Percentiles rank a stretch among this genome's conserved stretches.
phyloP scores from a whole-genome alignment of 1,140 invertebrate species.

The Wasmannia auropunctata region DNA sequence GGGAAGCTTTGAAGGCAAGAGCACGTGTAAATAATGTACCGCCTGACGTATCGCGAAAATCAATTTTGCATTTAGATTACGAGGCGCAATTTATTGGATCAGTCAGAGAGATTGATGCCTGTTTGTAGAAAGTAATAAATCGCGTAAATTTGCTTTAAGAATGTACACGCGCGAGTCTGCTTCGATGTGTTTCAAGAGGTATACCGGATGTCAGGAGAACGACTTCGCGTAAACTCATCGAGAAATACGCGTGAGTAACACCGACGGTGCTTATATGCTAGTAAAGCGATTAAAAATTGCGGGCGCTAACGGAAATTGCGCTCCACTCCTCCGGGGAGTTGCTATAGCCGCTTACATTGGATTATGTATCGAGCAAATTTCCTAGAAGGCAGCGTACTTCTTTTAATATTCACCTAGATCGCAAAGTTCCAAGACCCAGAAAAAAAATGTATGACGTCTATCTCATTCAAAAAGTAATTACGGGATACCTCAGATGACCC shows the following conservation, averaged over 20 bases:
- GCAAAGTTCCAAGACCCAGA: background rate
- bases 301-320: constrained; percentile 40
- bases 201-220: background rate
- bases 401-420: constrained; percentile 38
- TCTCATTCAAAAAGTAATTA: constrained; percentile 1
- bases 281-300: constrained; percentile 48
- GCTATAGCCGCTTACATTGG: constrained; percentile 27
- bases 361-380: constrained; percentile 43
- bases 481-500: background rate
- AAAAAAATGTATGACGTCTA: background rate
- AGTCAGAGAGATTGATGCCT: constrained; percentile 14
- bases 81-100: constrained; percentile 9
- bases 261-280: constrained; percentile 3
- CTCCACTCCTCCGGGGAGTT: background rate
- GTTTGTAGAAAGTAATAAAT: background rate
- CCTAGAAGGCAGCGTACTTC: background rate
- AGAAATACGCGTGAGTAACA: constrained; percentile 22
- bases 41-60: background rate
- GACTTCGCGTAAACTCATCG: background rate
- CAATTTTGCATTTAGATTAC: background rate
- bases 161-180: background rate
- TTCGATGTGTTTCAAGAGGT: background rate
- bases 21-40: background rate
- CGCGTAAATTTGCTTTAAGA: constrained; percentile 13
- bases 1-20: background rate